Evolutionary conservation across 2,797 vertebrate genomes (phyloP).

Genomic region (Centroberyx gerrardi): DNA sequence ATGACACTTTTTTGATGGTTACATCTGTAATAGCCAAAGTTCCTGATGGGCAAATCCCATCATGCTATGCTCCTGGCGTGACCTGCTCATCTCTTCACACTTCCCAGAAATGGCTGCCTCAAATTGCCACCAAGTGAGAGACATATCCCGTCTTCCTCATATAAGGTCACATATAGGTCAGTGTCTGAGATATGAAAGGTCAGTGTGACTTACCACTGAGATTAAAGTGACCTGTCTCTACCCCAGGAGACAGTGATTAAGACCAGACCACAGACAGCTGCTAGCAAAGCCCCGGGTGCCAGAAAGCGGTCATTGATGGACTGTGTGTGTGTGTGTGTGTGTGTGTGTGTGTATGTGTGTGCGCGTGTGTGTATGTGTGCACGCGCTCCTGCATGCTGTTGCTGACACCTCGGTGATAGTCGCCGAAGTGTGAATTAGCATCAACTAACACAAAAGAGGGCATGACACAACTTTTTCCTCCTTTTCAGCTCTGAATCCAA

Average conservation of each 20-base stretch:
- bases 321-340: slow-evolving; percentile 28
- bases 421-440: slow-evolving; percentile 44
- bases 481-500: not conserved
- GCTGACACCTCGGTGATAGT: slow-evolving; percentile 15
- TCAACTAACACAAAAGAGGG: slow-evolving; percentile 21
- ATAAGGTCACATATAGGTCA: slow-evolving; percentile 66
- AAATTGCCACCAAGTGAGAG: slow-evolving; percentile 38
- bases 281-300: slow-evolving; percentile 14
- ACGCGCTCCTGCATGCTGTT: slow-evolving; percentile 4
- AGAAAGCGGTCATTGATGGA: slow-evolving; percentile 28
- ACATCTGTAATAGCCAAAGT: not conserved
- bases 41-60: slow-evolving; percentile 29
- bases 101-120: slow-evolving; percentile 39
- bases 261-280: slow-evolving; percentile 46
- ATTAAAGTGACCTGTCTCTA: slow-evolving; percentile 66
- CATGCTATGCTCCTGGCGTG: slow-evolving; percentile 24
- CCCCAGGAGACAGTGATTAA: slow-evolving; percentile 51
- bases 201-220: slow-evolving; percentile 59
- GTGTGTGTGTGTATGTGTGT: not conserved
- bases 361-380: not conserved
- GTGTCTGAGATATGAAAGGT: slow-evolving; percentile 62
- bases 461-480: not conserved
- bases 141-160: slow-evolving; percentile 38
- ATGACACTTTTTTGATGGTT: not conserved
- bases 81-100: slow-evolving; percentile 33